Evolutionary conservation across 1,140 invertebrate species (phyloP), one percentile per base, ranked within the genome.

Genomic region (Lucilia cuprina): DNA sequence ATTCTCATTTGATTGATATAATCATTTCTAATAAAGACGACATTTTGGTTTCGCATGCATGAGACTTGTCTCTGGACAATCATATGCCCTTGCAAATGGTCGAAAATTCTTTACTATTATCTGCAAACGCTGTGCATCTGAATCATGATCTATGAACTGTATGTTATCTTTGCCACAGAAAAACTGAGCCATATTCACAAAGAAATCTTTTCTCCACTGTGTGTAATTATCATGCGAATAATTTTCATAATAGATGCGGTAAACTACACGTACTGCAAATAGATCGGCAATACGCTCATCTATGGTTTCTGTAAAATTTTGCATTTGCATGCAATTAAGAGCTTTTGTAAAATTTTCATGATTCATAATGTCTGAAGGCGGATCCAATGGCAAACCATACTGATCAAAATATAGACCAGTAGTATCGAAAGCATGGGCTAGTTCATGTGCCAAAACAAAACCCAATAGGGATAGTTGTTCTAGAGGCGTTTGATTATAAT

Each of bases 161-260:
- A 95, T 95, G 85, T 96, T 92, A 92, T 96, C 95, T 25, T 95
- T 94, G 25, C 97, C 96, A 90, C 96, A 98, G 95, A 97, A 98
- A 74, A 97, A 90, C 92, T 97, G 96, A 2, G 96, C 96, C 87
- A 96, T 97, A 88, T 96, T 96, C 1, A 97, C 91, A 87, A 96
- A 97, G 91, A 97, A 97, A 3, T 3, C 1, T 30, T 30, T 30
- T 30, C 25, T 30, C 25, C 25, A 30, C 1, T 30, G 25, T 30
- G 25, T 1, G 25, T 30, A 2, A 2, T 30, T 30, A 30, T 30
- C 25, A 30, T 30, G 25, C 25, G 25, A 30, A 70, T 21, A 70
- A 70, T 21, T 21, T 21, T 70, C 9, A 0, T 25, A 17, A 70
- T 85, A 89, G 0, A 87, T 85, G n/a, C 89, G 87, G 70, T 89